Conservation (phyloP, 2,888 invertebrate species). For the Barypeithes pellucidus region DNA sequence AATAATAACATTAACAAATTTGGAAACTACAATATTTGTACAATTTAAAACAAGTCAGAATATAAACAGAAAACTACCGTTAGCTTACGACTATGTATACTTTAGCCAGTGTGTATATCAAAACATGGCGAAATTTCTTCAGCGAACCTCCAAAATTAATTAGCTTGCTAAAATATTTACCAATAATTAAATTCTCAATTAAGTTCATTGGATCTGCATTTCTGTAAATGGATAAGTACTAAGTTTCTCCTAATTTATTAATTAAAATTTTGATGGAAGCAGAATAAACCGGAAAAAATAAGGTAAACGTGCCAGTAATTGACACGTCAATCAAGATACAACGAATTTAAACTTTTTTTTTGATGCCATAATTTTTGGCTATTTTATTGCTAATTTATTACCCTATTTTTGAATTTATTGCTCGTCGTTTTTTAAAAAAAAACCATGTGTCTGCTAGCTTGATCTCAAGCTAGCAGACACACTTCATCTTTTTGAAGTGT, state of each 20-base stretch:
- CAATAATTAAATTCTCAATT: conserved; percentile 54
- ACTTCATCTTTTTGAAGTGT: too few relatives aligned
- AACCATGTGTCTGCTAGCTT: too few relatives aligned
- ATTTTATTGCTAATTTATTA: too few relatives aligned
- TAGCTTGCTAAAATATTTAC: conserved; percentile 53
- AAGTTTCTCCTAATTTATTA: conserved; percentile 50
- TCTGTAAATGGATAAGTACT: conserved; percentile 50
- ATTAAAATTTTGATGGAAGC: conserved; percentile 39
- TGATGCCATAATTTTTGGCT: too few relatives aligned
- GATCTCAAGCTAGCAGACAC: too few relatives aligned
- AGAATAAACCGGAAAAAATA: too few relatives aligned
- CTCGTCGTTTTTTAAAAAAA: too few relatives aligned
- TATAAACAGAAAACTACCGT: conserved; percentile 45
- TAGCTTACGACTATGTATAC: conserved; percentile 38
- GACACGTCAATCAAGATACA: too few relatives aligned
- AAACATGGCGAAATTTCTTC: conserved; percentile 50
- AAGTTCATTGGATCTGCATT: conserved; percentile 42
- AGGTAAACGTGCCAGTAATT: too few relatives aligned
- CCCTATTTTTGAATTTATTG: too few relatives aligned
- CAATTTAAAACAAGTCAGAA: conserved; percentile 39
- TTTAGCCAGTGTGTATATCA: conserved; percentile 50
- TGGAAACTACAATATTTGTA: conserved; percentile 18
- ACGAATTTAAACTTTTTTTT: too few relatives aligned
- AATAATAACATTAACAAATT: conserved; percentile 2
- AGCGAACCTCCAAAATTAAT: conserved; percentile 49